Evolutionary conservation across 2,797 vertebrate species (phyloP).

Genomic region (Cygnus olor): DNA sequence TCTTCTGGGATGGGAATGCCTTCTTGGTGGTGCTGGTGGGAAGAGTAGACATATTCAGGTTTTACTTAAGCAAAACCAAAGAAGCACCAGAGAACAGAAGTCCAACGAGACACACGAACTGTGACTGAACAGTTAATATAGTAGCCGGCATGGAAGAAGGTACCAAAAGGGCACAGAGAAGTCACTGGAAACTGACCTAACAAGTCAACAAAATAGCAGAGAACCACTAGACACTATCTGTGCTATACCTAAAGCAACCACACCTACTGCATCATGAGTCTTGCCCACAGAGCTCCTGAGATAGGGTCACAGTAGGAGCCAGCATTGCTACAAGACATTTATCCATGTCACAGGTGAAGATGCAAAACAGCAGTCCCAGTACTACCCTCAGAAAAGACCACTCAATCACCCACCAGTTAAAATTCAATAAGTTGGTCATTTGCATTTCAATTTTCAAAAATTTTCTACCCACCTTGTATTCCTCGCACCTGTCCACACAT

Average conservation of each 20-base stretch:
- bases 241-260: background rate
- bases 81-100: background rate
- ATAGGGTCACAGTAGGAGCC: background rate
- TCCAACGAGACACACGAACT: background rate
- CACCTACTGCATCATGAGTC: background rate
- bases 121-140: background rate
- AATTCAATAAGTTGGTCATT: background rate
- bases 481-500: background rate
- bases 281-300: background rate
- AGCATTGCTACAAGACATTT: background rate
- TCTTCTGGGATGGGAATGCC: background rate
- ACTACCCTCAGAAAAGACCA: background rate
- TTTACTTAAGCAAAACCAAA: background rate
- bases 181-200: background rate
- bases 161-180: background rate
- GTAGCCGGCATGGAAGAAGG: background rate
- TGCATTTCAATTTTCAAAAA: background rate
- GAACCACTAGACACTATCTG: fast-evolving
- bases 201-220: background rate
- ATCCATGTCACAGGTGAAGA: fast-evolving
- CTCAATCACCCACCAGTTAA: background rate
- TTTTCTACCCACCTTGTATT: background rate
- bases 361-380: background rate
- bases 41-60: background rate
- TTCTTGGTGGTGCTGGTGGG: background rate